Evolutionary conservation across 2,888 invertebrate species (phyloP), one percentile per base, ranked within the genome.

Genomic region (Stenurella melanura): DNA sequence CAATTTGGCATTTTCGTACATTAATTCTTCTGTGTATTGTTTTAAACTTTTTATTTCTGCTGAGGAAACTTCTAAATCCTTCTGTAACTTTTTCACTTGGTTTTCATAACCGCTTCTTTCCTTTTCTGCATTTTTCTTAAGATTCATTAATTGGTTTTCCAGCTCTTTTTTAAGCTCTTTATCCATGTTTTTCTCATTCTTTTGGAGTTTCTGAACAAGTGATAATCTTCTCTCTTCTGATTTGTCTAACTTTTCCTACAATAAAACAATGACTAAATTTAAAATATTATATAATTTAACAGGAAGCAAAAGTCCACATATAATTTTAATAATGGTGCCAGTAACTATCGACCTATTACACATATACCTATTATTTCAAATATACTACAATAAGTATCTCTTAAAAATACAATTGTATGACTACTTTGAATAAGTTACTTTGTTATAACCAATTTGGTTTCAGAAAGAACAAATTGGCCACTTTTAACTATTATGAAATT

Each of bases 91-190:
- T 68, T 75, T 78, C 30, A 85, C 9, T 21, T 80, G 71, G 19
- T 80, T 83, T 76, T 83, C 81, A 10, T 82, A 76, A 67, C 80
- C 77, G 9, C 56, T 75, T 73, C 80, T 83, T 57, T 85, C 82
- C 68, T 80, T 80, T 68, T 81, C 81, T n/a, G 68, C 54, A 5
- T 71, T 67, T 18, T 58, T 54, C 42, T 79, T 79, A n/a, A 77
- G 42, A 6, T 74, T 61, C 6, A 61, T 6, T 18, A 71, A 42
- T 54, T 70, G 69, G 38, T n/a, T 60, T 12, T 82, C 75, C n/a
- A 84, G 42, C 70, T 81, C 77, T 15, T 66, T 72, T 58, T 74
- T 79, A 15, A 83, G 50, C 12, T 77, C 77, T n/a, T 75, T 76
- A 66, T 82, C 80, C 21, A 73, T 72, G 18, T 82, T 77, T 38